Conservation (phyloP, 2,797 vertebrate genomes). For the Stomatorhinus walkeri region DNA sequence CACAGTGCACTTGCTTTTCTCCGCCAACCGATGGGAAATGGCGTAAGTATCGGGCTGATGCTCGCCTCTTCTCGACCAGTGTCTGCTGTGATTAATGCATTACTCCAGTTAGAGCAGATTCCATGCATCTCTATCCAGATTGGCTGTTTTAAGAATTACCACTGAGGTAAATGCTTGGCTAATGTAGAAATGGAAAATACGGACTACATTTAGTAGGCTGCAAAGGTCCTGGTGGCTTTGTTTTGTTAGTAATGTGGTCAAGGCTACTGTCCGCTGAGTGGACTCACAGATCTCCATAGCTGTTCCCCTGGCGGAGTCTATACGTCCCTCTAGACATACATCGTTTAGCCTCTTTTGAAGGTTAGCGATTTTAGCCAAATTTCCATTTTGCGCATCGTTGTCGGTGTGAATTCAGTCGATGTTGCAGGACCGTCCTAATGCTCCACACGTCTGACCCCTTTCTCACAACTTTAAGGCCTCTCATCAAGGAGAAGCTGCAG, state of each 20-base stretch:
- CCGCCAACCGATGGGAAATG: constrained; percentile 95
- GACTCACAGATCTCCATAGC: not conserved
- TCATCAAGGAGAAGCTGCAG: constrained; percentile 76
- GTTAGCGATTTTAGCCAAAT: not conserved
- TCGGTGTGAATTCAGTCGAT: not conserved
- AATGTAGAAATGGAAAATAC: not conserved
- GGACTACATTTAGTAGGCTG: not conserved
- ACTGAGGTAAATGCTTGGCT: not conserved
- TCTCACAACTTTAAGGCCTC: constrained; percentile 57
- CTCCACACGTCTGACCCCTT: not conserved
- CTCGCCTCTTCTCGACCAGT: not conserved
- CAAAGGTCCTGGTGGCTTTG: not conserved
- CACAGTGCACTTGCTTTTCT: constrained; percentile 85
- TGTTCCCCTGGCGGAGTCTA: not conserved
- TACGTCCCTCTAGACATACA: not conserved
- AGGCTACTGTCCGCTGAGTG: not conserved
- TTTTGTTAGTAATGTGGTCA: not conserved
- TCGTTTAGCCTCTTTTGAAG: not conserved
- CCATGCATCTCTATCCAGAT: not conserved
- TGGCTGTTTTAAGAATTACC: not conserved
- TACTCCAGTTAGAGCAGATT: not conserved
- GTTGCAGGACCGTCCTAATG: not conserved
- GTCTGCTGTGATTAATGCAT: not conserved
- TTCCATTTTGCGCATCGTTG: not conserved
- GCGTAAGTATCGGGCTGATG: constrained; percentile 58